A percentile compares a stretch with the other conserved stretches of the same genome.
Conservation (phyloP, 2,113 vertebrate species). For the Atherinomorus stipes region DNA sequence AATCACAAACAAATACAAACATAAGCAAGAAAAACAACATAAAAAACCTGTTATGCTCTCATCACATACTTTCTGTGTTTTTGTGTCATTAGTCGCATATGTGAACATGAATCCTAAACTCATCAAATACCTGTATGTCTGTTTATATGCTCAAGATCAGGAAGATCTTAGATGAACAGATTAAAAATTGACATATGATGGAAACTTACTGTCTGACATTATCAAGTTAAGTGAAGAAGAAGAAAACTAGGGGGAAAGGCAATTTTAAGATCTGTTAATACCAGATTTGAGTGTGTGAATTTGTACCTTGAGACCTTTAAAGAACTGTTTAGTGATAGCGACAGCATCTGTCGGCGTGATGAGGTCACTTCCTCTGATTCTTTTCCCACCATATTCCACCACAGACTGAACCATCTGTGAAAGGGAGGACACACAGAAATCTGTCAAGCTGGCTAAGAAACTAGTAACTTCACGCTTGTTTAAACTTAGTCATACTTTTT, state of each 20-base stretch:
- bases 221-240: no score
- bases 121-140: no score
- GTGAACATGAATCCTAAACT: no score
- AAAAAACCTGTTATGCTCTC: background rate
- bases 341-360: slow-evolving; percentile 93
- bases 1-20: background rate
- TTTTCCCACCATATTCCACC: slow-evolving; percentile 94
- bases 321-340: slow-evolving; percentile 97
- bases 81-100: no score
- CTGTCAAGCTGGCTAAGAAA: background rate
- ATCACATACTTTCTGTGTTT: no score
- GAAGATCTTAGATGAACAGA: background rate
- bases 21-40: background rate
- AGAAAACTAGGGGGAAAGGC: background rate
- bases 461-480: background rate
- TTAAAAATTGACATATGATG: background rate
- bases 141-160: background rate
- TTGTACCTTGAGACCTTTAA: slow-evolving; percentile 96
- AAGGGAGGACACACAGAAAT: background rate
- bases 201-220: background rate
- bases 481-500: background rate
- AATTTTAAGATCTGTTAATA: background rate
- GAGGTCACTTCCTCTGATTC: slow-evolving; percentile 93
- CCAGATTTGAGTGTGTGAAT: slow-evolving; percentile 7
- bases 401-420: slow-evolving; percentile 89